phyloP scores from a whole-genome alignment of 2,797 vertebrate genomes.

The Acrossocheilus fasciatus region DNA sequence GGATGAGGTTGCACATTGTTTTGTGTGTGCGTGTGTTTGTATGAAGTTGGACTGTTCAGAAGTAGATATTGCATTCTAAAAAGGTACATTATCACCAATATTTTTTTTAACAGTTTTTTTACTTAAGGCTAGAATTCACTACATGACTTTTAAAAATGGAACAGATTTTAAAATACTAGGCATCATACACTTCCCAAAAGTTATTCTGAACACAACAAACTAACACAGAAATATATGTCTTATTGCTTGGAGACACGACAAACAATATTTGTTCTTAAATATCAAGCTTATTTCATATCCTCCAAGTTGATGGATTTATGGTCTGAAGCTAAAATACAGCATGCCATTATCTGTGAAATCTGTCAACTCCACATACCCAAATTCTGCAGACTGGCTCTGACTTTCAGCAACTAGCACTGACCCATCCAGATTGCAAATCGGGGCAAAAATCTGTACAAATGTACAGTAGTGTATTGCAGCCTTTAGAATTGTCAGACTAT shows the following conservation, averaged over 20 bases:
- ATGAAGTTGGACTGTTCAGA: neutral
- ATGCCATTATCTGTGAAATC: neutral
- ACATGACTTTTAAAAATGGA: neutral
- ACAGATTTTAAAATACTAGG: neutral
- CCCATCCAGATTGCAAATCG: neutral
- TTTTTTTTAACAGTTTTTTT: neutral
- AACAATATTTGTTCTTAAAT: neutral
- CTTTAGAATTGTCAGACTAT: neutral
- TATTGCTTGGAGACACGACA: neutral
- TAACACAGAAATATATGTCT: neutral
- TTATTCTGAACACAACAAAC: neutral
- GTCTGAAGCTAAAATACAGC: neutral
- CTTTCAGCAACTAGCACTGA: no score
- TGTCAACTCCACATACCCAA: neutral
- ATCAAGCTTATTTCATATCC: neutral
- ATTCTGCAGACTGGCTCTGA: neutral
- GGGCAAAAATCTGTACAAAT: neutral
- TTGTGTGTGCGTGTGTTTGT: conserved; percentile 25
- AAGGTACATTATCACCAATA: neutral
- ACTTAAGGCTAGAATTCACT: neutral
- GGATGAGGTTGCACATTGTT: conserved; percentile 12
- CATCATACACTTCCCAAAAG: neutral
- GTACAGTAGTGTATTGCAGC: neutral
- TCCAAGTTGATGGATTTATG: neutral
- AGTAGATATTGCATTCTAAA: neutral